These are phyloP conservation scores for Rhopilema esculentum DNA, from an alignment of 30 jellyfish, hydroid and myxozoan species.

Conservation along the genomic window DNA sequence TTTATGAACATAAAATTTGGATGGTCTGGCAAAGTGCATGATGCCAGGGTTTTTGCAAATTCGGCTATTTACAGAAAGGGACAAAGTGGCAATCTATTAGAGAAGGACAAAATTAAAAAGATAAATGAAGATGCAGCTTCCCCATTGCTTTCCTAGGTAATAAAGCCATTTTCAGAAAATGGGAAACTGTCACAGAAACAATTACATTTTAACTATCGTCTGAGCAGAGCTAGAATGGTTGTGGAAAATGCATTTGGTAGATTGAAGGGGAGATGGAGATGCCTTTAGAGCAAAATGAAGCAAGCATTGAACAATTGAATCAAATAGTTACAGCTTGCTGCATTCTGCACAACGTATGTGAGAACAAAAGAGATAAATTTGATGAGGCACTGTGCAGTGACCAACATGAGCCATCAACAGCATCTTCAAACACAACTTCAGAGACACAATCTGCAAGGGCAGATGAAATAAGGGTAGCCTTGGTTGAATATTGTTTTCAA, in stretches of 20 bases:
- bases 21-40: constrained; percentile 59
- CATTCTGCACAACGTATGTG: constrained; percentile 48
- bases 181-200: constrained; percentile 15
- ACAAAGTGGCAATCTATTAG: constrained; percentile 8
- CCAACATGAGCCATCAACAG: too few species aligned
- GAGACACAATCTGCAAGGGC: too few species aligned
- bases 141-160: constrained; percentile 34
- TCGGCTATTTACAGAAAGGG: constrained; percentile 46
- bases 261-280: constrained; percentile 62
- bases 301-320: constrained; percentile 19
- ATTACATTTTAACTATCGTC: constrained; percentile 37
- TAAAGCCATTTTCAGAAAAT: constrained; percentile 49
- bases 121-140: constrained; percentile 60
- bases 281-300: constrained; percentile 49
- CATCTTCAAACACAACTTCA: too few species aligned
- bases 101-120: neutral
- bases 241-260: constrained; percentile 57
- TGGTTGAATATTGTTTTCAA: too few species aligned
- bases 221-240: constrained; percentile 67
- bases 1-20: constrained; percentile 59
- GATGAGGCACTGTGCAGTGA: constrained; percentile 6
- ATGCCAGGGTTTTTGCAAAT: constrained; percentile 60
- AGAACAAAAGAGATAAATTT: neutral
- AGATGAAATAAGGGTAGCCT: too few species aligned
- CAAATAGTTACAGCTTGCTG: constrained; percentile 29